A percentile compares a stretch with the other conserved stretches of the same genome.
Evolutionary conservation across 1,140 invertebrate species (phyloP).

Genomic region (Brachystomella parvula): DNA sequence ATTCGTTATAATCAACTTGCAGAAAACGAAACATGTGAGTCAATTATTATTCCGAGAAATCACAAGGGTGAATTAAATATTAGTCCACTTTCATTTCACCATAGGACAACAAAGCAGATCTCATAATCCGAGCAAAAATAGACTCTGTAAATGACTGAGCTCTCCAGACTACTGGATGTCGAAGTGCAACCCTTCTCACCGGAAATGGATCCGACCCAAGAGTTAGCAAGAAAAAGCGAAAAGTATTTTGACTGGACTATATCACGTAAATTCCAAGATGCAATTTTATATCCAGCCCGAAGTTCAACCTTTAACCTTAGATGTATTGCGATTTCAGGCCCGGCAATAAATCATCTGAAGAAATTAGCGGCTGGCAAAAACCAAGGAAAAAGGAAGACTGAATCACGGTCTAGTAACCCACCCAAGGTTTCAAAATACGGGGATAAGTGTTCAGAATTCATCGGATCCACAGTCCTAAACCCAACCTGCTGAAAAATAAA

Average conservation of each 20-base stretch:
- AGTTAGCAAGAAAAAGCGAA: conserved; percentile 7
- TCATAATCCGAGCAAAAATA: conserved; percentile 82
- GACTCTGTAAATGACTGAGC: conserved; percentile 69
- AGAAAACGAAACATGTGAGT: conserved; percentile 82
- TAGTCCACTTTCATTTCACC: conserved; percentile 41
- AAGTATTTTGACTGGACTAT: conserved; percentile 56
- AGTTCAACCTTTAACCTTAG: not conserved
- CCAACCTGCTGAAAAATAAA: too few relatives aligned
- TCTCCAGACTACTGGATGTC: conserved; percentile 64
- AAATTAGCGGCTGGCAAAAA: too few relatives aligned
- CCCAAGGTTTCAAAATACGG: too few relatives aligned
- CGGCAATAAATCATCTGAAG: not conserved
- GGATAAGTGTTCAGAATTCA: too few relatives aligned
- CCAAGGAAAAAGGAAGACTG: too few relatives aligned
- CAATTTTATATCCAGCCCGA: not conserved
- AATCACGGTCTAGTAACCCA: too few relatives aligned
- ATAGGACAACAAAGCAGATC: conserved; percentile 84
- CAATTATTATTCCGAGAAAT: not conserved
- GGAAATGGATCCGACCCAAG: conserved; percentile 58
- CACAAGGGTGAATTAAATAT: not conserved
- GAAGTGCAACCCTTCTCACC: conserved; percentile 62
- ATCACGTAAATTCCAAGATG: conserved; percentile 40
- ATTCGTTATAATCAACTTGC: conserved; percentile 91
- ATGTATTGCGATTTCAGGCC: not conserved
- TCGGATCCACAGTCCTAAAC: too few relatives aligned